Evolutionary conservation across 2,888 invertebrate species (phyloP).

Genomic region (Aphrophora alni): DNA sequence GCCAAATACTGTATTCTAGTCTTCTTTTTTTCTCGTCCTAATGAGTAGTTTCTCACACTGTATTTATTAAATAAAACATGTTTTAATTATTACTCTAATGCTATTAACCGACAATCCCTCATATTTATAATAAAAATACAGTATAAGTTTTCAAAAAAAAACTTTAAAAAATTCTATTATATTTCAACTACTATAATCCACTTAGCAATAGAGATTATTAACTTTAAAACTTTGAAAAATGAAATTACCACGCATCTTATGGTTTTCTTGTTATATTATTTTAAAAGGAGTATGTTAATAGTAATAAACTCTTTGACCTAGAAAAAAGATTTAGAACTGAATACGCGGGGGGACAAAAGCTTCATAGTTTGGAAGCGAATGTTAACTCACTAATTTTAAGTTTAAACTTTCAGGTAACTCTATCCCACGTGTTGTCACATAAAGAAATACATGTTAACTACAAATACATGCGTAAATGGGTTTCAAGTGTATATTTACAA

Average conservation of each 20-base stretch:
- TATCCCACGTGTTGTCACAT: background rate
- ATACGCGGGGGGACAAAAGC: background rate
- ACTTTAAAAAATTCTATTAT: too few species aligned
- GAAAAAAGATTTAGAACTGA: background rate
- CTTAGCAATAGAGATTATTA: too few species aligned
- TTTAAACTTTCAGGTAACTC: conserved; percentile 3
- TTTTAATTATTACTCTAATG: too few species aligned
- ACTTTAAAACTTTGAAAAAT: background rate
- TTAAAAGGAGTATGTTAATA: background rate
- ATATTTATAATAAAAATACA: too few species aligned
- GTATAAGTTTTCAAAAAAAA: too few species aligned
- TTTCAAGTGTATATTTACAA: background rate
- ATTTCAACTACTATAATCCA: too few species aligned
- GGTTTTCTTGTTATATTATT: background rate
- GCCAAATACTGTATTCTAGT: too few species aligned
- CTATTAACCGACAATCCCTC: too few species aligned
- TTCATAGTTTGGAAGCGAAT: background rate
- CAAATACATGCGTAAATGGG: background rate
- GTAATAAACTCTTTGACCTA: background rate
- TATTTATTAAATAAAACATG: too few species aligned
- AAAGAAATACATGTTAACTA: background rate
- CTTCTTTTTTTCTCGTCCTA: too few species aligned
- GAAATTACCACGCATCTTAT: background rate
- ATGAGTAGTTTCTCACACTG: too few species aligned
- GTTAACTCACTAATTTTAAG: background rate